Base-by-base conservation (phyloP, 2,888 invertebrate genomes). In the Drosophila quinaria region DNA sequence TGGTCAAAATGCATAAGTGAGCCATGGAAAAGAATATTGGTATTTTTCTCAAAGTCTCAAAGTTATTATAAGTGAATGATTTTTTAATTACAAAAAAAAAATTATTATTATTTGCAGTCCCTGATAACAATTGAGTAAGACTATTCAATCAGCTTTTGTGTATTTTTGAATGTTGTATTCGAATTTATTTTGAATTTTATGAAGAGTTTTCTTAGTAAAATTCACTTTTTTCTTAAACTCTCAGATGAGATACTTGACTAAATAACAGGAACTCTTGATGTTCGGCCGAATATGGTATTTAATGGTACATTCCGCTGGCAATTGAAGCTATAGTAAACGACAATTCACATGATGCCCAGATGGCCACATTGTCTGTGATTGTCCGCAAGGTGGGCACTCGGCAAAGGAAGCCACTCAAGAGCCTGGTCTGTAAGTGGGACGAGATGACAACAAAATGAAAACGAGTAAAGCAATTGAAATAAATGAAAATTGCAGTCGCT, bases 401-500 rank as follows among this genome's bases (percentile, higher is more conserved):
- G 22, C 41, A 55, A 56, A 72, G 59, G 63, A 82, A 82, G 82
- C 82, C 82, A 66, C 77, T 73, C 87, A 82, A 82, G 73, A 73
- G 84, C 67, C 63, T 19, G 54, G 33, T 51, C 68, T 49, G 33
- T 70, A 66, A 64, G 79, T 73, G 67, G 78, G 64, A 55, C 67
- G 65, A 52, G 31, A n/a, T n/a, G n/a, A 51, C 49, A 62, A 66
- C 52, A 46, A 49, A 44, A 58, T 55, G 35, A 29, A 58, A 54
- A 35, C 44, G 44, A 54, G 59, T 44, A 39, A 64, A 50, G 47
- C 49, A 58, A 68, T 72, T 66, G 63, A 80, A 81, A 70, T 79
- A 79, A 81, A 84, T 84, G 70, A 70, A 76, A 81, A 81, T 66
- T 78, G 70, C 84, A 72, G 64, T 17, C 65, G 69, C 66, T 55